Percentiles rank a stretch among this genome's conserved stretches.
Conservation (phyloP, 2,113 vertebrate genomes). For the Halcyon senegalensis region DNA sequence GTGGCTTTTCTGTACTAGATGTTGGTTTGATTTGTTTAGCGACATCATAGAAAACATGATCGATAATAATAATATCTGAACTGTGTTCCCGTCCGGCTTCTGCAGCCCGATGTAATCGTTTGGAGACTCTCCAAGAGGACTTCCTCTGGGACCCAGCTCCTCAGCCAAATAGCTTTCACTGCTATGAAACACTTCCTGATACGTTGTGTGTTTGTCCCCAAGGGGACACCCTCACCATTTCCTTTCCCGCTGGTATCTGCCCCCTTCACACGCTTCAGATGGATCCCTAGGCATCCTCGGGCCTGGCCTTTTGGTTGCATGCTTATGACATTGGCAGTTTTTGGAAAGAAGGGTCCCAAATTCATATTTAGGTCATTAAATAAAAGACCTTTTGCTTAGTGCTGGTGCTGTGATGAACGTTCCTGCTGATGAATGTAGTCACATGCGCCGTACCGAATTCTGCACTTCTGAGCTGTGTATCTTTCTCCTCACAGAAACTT, state of each 20-base stretch:
- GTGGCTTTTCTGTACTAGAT: background rate
- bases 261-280: background rate
- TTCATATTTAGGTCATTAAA: background rate
- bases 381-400: background rate
- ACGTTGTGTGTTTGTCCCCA: background rate
- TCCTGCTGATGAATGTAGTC: background rate
- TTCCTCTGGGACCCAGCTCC: slow-evolving; percentile 4
- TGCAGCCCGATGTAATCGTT: background rate
- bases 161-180: background rate
- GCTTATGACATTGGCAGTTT: background rate
- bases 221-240: background rate
- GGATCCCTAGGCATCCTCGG: background rate
- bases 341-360: background rate
- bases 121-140: slow-evolving; percentile 32
- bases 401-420: background rate
- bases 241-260: background rate
- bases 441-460: background rate
- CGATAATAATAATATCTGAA: background rate
- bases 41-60: background rate
- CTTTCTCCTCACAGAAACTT: background rate
- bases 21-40: background rate
- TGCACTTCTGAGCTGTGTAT: background rate
- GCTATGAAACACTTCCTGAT: background rate
- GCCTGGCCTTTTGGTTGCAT: background rate
- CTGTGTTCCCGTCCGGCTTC: background rate